phyloP scores from a whole-genome alignment of 2,888 invertebrate genomes.

The Athrips mouffetella region DNA sequence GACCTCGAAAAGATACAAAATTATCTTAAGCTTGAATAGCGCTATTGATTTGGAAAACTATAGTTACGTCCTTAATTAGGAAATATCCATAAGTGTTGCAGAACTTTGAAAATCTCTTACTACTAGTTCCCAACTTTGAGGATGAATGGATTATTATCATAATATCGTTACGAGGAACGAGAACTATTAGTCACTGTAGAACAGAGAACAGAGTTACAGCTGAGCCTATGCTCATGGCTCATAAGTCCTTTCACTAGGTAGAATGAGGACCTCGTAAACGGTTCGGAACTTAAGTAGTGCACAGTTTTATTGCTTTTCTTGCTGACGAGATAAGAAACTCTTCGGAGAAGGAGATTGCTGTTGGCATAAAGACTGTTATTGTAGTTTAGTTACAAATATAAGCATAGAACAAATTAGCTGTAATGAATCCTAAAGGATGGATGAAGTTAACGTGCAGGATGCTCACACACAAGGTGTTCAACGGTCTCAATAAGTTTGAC shows the following conservation, averaged over 20 bases:
- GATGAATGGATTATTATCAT: constrained; percentile 48
- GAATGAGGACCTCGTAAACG: neutral
- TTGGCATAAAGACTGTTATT: neutral
- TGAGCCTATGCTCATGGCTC: constrained; percentile 1
- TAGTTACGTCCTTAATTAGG: too few relatives aligned
- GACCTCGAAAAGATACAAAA: too few relatives aligned
- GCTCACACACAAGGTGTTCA: neutral
- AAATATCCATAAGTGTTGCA: too few relatives aligned
- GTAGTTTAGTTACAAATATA: too few relatives aligned
- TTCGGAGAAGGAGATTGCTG: neutral
- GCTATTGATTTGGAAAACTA: too few relatives aligned
- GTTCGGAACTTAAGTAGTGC: constrained; percentile 2
- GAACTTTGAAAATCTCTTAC: too few relatives aligned
- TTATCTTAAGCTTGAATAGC: too few relatives aligned
- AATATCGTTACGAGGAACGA: constrained; percentile 41
- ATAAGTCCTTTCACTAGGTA: neutral
- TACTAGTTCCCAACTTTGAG: constrained; percentile 46
- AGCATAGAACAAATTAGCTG: too few relatives aligned
- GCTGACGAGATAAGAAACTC: constrained; percentile 9
- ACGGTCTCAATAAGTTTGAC: too few relatives aligned
- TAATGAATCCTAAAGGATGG: neutral
- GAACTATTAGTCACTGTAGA: constrained; percentile 9
- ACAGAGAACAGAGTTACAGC: constrained; percentile 5
- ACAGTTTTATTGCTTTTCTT: neutral
- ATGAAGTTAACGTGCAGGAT: too few relatives aligned